Percentiles rank a stretch among this genome's conserved stretches.
phyloP scores from a whole-genome alignment of 2,113 vertebrate species.

The Bubo bubo region DNA sequence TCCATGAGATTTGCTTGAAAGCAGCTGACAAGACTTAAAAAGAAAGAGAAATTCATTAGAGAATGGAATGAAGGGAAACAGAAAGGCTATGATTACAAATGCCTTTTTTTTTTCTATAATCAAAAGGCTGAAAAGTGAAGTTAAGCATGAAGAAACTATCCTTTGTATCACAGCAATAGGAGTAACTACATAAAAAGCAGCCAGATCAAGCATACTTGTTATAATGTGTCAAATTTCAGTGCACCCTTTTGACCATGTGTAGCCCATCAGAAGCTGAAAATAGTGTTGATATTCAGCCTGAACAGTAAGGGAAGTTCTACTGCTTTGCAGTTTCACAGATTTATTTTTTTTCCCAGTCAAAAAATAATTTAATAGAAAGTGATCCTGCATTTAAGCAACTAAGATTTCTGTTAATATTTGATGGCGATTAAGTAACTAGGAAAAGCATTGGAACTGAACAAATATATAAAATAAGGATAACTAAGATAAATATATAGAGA shows the following conservation, averaged over 20 bases:
- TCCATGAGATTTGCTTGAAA: neutral
- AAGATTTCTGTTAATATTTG: neutral
- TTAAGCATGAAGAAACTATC: neutral
- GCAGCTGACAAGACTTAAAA: neutral
- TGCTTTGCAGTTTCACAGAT: neutral
- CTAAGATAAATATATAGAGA: neutral
- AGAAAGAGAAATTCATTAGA: neutral
- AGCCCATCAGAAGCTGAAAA: neutral
- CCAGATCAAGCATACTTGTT: neutral
- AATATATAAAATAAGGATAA: neutral
- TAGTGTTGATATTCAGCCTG: neutral
- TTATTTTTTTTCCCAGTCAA: neutral
- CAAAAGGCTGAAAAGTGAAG: neutral
- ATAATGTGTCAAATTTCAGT: neutral
- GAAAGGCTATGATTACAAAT: neutral
- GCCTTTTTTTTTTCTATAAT: neutral
- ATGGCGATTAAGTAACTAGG: neutral
- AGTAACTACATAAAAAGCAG: neutral
- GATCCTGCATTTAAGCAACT: neutral
- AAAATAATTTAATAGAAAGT: neutral
- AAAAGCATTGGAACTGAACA: neutral
- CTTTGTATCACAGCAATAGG: neutral
- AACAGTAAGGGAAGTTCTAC: neutral
- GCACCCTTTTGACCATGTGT: neutral
- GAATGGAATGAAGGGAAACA: neutral